Base-by-base conservation (phyloP, 2,888 invertebrate species). In the Brachypterus glaber region DNA sequence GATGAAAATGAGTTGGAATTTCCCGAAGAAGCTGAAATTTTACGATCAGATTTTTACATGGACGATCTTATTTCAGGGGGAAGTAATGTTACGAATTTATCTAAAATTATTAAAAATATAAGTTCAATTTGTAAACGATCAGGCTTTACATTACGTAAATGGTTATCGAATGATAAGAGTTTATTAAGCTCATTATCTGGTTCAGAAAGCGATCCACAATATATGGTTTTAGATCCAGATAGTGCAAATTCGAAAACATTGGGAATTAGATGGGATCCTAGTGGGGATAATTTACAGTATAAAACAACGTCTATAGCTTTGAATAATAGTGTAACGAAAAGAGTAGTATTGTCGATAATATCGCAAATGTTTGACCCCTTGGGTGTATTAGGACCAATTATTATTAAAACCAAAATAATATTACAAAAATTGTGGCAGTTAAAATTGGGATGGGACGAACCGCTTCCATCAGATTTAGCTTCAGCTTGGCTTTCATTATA, bases 11-110 rank as follows among this genome's bases (percentile, higher is more conserved):
- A 30, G 18, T 21, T 12, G 13, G 35, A 9, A 7, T 24, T 30
- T 16, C 36, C 37, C 17, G 34, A 2, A 25, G 40, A 29, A 16
- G 21, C 21, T 12, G 13, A 39, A 18, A 21, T 31, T 4, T 41
- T 43, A n/a, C 14, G n/a, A 13, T 30, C 29, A 2, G 27, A 27
- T 24, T 35, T 37, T 39, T 44, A 45, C 25, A 33, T 40, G 7
- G 39, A 42, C 25, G 40, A 40, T 25, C 29, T 43, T 12, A 17
- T 48, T 13, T 33, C 21, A 0, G 35, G 34, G 17, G 11, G 18
- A 1, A 14, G 21, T 21, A 33, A 15, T 18, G 9, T 18, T 1
- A 13, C 26, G 18, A 16, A 33, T 15, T 13, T 11, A 14, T 18
- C 13, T 8, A 31, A 8, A 30, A 17, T 4, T 1, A 18, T 2